Evolutionary conservation across 2,113 vertebrate species (phyloP).

Genomic region (Morone saxatilis): DNA sequence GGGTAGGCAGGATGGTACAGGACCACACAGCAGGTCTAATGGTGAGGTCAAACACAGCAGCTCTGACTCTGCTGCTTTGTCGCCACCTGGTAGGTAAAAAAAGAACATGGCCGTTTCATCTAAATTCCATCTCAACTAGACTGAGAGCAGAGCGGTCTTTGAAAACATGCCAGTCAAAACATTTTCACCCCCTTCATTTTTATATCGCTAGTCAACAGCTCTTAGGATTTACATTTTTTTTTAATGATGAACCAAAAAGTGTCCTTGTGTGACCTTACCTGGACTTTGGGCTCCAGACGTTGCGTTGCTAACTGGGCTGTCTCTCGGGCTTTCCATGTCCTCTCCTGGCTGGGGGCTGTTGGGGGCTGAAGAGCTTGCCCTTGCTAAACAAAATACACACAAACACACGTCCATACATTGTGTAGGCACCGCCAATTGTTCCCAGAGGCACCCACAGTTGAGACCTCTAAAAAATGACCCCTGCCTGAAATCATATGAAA

Average conservation of each 20-base stretch:
- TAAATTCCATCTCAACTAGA: not conserved
- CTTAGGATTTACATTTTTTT: not conserved
- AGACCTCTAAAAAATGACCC: too few species aligned
- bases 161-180: not conserved
- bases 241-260: not conserved
- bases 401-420: not conserved
- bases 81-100: conserved; percentile 72
- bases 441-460: not conserved
- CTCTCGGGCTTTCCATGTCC: conserved; percentile 58
- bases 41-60: conserved; percentile 89
- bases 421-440: not conserved
- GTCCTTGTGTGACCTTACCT: conserved; percentile 46
- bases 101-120: not conserved
- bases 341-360: conserved; percentile 72
- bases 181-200: not conserved
- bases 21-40: conserved; percentile 94
- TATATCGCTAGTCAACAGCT: too few species aligned
- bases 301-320: conserved; percentile 60
- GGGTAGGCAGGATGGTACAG: conserved; percentile 94
- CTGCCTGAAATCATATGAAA: not conserved
- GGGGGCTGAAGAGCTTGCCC: conserved; percentile 66
- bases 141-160: not conserved
- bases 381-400: conserved; percentile 67
- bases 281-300: conserved; percentile 67
- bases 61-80: conserved; percentile 84